Conservation (phyloP, 2,888 invertebrate genomes). For the Tetranychus truncatus region DNA sequence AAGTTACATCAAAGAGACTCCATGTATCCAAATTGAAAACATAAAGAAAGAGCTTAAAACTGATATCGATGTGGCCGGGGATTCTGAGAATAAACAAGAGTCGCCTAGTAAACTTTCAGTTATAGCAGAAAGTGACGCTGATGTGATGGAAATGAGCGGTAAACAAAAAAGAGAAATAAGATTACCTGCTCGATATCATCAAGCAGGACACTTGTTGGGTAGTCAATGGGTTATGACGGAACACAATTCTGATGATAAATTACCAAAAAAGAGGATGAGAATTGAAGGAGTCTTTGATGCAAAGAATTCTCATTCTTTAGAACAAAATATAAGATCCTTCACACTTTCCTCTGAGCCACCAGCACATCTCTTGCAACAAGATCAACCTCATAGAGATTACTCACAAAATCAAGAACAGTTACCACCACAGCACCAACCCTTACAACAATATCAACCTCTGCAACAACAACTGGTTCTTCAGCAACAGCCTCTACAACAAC, state of each 20-base stretch:
- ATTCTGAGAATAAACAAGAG: not conserved
- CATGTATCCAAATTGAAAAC: not conserved
- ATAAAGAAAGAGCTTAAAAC: not conserved
- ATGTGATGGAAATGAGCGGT: conserved; percentile 10
- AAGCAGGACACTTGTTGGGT: conserved; percentile 23
- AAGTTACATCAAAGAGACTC: not conserved
- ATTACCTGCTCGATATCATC: conserved; percentile 24
- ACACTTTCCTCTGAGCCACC: not conserved
- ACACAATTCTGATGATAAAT: conserved; percentile 18
- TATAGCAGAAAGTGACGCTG: conserved; percentile 1
- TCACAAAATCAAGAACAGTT: not conserved
- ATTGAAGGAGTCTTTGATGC: not conserved
- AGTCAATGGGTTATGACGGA: conserved; percentile 25
- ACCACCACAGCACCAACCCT: too few species aligned
- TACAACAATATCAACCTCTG: too few species aligned
- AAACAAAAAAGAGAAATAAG: conserved; percentile 23
- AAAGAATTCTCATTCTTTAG: conserved; percentile 4
- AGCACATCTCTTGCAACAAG: not conserved
- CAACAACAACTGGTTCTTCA: too few species aligned
- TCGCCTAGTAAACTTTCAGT: not conserved
- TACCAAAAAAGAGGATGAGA: conserved; percentile 5
- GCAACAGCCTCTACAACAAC: too few species aligned
- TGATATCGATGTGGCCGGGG: not conserved
- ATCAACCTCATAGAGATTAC: not conserved
- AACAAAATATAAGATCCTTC: not conserved